Conservation (phyloP, 2,113 vertebrate genomes). For the Peromyscus maniculatus region DNA sequence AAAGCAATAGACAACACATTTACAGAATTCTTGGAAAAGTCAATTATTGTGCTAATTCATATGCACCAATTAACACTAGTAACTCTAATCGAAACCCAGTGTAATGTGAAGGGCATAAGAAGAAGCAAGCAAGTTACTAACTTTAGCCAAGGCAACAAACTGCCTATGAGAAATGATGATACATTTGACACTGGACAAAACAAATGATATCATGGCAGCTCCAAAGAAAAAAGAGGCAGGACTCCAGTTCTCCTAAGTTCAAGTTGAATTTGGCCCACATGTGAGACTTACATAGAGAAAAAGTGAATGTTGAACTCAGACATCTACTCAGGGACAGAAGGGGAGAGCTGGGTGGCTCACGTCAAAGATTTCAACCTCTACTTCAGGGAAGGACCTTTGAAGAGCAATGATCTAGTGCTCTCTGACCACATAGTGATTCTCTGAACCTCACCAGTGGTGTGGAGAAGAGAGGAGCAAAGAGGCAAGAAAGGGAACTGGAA, state of each 20-base stretch:
- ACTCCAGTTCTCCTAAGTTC: neutral
- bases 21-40: neutral
- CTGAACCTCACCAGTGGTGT: neutral
- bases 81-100: neutral
- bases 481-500: neutral
- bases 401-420: neutral
- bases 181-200: neutral
- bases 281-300: neutral
- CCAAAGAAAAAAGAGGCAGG: neutral
- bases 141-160: neutral
- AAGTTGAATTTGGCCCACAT: neutral
- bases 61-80: neutral
- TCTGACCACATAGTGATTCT: neutral
- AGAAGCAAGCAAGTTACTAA: neutral
- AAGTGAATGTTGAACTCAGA: neutral
- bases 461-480: neutral
- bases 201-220: neutral
- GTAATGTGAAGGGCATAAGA: neutral
- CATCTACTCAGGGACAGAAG: neutral
- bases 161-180: too few species aligned
- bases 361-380: neutral
- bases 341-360: neutral
- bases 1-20: neutral
- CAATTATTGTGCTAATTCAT: neutral
- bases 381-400: neutral